These are phyloP conservation scores for Microcebus jonahi DNA, from an alignment of 2,113 vertebrate genomes.

Conservation along the genomic window DNA sequence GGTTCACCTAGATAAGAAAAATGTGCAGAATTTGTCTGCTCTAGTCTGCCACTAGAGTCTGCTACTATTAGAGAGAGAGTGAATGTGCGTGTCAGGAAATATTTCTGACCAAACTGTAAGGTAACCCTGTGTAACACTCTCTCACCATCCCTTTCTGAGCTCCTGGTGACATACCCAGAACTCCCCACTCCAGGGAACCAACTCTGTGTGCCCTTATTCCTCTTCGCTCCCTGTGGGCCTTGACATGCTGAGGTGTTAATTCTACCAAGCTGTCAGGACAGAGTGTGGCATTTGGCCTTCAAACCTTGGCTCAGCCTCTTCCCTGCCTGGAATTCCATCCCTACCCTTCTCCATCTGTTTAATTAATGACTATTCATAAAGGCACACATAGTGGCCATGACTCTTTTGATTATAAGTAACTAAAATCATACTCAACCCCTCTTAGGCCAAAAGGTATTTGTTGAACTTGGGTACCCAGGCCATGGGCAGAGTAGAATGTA, in stretches of 20 bases:
- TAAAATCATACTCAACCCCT: neutral
- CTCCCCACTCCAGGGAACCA: constrained; percentile 3
- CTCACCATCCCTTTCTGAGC: neutral
- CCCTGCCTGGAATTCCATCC: constrained; percentile 43
- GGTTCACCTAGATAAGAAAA: constrained; percentile 38
- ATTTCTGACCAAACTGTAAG: neutral
- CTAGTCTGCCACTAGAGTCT: neutral
- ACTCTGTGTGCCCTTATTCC: neutral
- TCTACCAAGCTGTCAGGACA: constrained; percentile 55
- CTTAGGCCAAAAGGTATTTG: neutral
- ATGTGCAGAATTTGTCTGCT: neutral
- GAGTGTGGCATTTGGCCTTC: constrained; percentile 47
- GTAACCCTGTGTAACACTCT: neutral
- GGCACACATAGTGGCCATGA: neutral
- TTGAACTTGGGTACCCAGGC: neutral
- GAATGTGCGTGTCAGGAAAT: neutral
- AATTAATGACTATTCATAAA: constrained; percentile 58
- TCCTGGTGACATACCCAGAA: constrained; percentile 17
- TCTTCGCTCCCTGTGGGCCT: neutral
- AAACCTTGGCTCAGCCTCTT: constrained; percentile 50
- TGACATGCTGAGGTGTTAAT: constrained; percentile 66
- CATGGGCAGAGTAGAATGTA: neutral
- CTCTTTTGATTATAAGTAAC: neutral
- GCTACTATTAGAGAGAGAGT: neutral
- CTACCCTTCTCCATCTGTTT: constrained; percentile 65